Base-by-base conservation (phyloP, 2,888 invertebrate genomes). In the Melinopterus prodromus region DNA sequence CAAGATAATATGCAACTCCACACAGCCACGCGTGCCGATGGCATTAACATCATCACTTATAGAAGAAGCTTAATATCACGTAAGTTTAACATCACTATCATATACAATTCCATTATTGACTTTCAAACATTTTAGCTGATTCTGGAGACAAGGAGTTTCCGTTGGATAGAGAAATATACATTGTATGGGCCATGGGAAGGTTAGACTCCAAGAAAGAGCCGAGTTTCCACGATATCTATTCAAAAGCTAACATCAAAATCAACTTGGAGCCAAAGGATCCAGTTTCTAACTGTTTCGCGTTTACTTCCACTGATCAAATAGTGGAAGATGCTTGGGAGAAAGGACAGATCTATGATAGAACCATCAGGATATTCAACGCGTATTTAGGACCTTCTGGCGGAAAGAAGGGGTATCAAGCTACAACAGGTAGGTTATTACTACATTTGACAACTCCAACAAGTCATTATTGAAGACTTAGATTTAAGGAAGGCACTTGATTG, bases 371-470 rank as follows among this genome's bases (percentile, higher is more conserved):
- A 78, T 97, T 98, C 88, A 93, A 92, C 82, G 95, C 97, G 36
- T 93, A 94, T 80, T 90, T 98, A 80, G 98, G 98, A 0, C 96
- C 97, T 3, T 93, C 96, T 35, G 98, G 96, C 4, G 96, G 95
- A 0, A 90, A 91, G 86, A 92, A 94, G 79, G 97, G 97, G 14
- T 95, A 96, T 88, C 93, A 94, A 88, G 94, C 93, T 72, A 91
- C 93, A 76, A 94, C 94, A 82, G 93, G 94, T 92, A 26, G 26
- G 26, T 26, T 26, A 1, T 26, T 26, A 35, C 15, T 16, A 76
- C 16, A 7, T 36, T 38, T 76, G 16, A 75, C 4, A 26, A 6
- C 35, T 6, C 12, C 16, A 70, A 70, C 35, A 69, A n/a, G 7
- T 35, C 3, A 70, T 70, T 14, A 35, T 16, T 77, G 69, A 26